Evolutionary conservation across 2,113 vertebrate species (phyloP), one percentile per base, ranked within the genome.

Genomic region (Amphiprion percula): DNA sequence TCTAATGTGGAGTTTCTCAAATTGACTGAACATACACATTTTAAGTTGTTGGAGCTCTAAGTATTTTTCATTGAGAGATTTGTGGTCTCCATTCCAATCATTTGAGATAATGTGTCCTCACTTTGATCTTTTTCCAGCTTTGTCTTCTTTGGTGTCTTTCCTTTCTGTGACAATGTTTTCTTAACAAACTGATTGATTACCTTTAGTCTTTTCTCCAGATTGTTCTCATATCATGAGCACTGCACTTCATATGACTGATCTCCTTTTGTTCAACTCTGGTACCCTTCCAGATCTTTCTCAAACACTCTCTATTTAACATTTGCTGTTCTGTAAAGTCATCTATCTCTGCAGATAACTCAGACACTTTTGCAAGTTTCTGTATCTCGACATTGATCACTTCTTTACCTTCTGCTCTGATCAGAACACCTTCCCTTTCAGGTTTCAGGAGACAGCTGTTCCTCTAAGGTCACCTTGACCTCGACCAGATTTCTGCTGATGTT

Each of bases 271-370:
- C 71, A 5, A 26, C 61, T 76, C 60, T 61, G 1, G 79, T 92
- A 10, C 87, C 68, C 12, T 81, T 90, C 89, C 88, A 92, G 1
- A 87, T 66, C 33, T 62, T 67, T 62, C 47, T 46, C 24, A 91
- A 53, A 44, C 2, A 15, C 14, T 86, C 65, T 21, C 9, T 59
- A 54, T 64, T 82, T 16, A 46, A 78, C 3, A 60, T 52, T 16
- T 59, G 41, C 1, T 39, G 5, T 8, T 65, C 41, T 33, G 17
- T 61, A 2, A 49, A 55, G 16, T 58, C 14, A 14, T 41, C 4
- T 39, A 69, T 5, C 2, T 23, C 55, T 61, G 2, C 4, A 2
- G 16, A 7, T 0, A 14, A 19, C 7, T 21, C 1, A 0, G 21
- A 30, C 2, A 24, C 1, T 4, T 5, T 16, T 67, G 2, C 10